Evolutionary conservation across 2,113 vertebrate species (phyloP).

Genomic region (Dipodomys spectabilis): DNA sequence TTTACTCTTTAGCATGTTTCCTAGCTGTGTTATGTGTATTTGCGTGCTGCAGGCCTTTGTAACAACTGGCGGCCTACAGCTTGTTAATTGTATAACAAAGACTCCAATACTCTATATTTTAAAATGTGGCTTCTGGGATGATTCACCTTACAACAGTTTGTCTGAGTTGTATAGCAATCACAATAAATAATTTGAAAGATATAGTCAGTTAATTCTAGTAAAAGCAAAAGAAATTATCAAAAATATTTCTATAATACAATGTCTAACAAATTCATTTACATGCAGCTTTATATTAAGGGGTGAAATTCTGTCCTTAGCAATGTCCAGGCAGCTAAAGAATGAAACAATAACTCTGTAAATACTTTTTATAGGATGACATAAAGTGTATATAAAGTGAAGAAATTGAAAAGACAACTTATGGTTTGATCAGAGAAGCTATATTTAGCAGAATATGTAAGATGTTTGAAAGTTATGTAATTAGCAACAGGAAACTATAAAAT

Average conservation of each 20-base stretch:
- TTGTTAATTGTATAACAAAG: too few species aligned
- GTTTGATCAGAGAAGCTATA: neutral
- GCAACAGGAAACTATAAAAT: neutral
- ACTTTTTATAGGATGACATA: neutral
- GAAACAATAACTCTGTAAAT: neutral
- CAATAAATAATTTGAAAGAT: neutral
- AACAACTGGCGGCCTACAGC: too few species aligned
- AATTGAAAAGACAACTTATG: neutral
- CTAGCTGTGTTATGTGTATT: too few species aligned
- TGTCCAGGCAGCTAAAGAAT: neutral
- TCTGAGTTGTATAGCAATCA: neutral
- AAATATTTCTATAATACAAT: neutral
- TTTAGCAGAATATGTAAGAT: neutral
- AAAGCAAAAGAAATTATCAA: neutral
- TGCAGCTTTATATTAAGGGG: neutral
- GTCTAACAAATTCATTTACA: neutral
- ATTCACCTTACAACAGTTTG: neutral
- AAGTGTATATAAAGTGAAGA: neutral
- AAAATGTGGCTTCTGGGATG: too few species aligned
- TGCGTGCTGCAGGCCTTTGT: too few species aligned
- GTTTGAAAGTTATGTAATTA: slow-evolving; percentile 16
- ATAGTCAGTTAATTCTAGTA: neutral
- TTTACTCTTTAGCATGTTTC: too few species aligned
- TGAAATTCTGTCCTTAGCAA: neutral
- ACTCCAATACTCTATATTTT: too few species aligned